Evolutionary conservation across 2,113 vertebrate genomes (phyloP).

Genomic region (Apaloderma vittatum): DNA sequence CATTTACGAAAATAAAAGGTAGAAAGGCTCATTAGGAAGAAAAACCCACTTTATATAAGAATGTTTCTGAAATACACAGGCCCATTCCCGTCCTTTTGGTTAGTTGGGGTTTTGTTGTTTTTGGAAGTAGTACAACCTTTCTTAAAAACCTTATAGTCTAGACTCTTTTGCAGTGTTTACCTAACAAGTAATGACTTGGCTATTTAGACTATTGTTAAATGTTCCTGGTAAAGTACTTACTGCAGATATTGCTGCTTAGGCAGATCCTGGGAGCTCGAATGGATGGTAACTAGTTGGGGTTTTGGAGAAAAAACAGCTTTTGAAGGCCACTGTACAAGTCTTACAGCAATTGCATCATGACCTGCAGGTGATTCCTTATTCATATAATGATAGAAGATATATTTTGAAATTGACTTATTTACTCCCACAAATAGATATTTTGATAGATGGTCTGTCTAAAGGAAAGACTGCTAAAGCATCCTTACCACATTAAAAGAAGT

Average conservation of each 20-base stretch:
- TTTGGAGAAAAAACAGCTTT: background rate
- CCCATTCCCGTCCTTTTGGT: background rate
- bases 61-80: background rate
- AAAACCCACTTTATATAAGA: background rate
- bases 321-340: background rate
- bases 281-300: background rate
- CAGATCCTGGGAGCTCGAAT: background rate
- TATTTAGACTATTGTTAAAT: background rate
- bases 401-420: background rate
- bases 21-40: background rate
- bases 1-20: background rate
- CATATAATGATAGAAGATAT: background rate
- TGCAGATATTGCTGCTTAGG: background rate
- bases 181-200: background rate
- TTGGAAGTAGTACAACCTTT: background rate
- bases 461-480: background rate
- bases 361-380: background rate
- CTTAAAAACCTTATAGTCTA: background rate
- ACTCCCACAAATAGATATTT: background rate
- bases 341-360: background rate
- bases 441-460: background rate
- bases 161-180: background rate
- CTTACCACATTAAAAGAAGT: background rate
- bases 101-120: background rate
- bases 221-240: background rate